Base-by-base conservation (phyloP, 2,888 invertebrate genomes). In the Dynastes grantii region DNA sequence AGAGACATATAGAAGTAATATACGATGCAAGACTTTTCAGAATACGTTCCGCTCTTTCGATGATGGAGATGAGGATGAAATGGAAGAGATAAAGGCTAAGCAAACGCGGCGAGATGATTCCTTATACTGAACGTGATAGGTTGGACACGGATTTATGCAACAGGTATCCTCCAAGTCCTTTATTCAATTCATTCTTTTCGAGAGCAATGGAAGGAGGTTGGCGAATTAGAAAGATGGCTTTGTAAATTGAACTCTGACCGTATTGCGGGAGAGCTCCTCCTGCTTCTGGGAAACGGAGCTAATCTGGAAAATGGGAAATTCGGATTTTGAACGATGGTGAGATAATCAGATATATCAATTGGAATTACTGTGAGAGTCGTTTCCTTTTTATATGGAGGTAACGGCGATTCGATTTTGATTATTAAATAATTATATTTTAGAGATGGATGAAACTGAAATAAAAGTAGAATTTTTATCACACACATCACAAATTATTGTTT, bases 71-170 rank as follows among this genome's bases (percentile, higher is more conserved):
- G 45, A 11, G 45, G 45, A 45, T 11, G 45, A 45, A 45, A 45
- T 45, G 45, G 45, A 45, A 0, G 11, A 53, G 53, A 53, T 16
- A 16, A 53, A 16, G 53, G 16, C 13, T n/a, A 53, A 13, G 16
- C 13, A 53, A 53, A 16, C 16, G 53, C 53, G 13, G 5, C 16
- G n/a, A 53, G 16, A 53, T 53, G n/a, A 16, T 53, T 53, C 13
- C 13, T n/a, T 53, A 16, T 53, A 53, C 16, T 5, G 53, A 16
- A 53, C 6, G n/a, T 6, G 55, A 55, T 37, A 73, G 58, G 32
- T 55, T 2, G 29, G 4, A 37, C 40, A 8, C n/a, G 55, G 37
- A 53, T 75, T 75, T 75, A 75, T 27, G 75, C 75, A 75, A 75
- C 75, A 75, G 75, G 75, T 75, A 75, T 49, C 29, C 61, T 2